Evolutionary conservation across 2,888 invertebrate genomes (phyloP).

Genomic region (Amblyjoppa proteus): DNA sequence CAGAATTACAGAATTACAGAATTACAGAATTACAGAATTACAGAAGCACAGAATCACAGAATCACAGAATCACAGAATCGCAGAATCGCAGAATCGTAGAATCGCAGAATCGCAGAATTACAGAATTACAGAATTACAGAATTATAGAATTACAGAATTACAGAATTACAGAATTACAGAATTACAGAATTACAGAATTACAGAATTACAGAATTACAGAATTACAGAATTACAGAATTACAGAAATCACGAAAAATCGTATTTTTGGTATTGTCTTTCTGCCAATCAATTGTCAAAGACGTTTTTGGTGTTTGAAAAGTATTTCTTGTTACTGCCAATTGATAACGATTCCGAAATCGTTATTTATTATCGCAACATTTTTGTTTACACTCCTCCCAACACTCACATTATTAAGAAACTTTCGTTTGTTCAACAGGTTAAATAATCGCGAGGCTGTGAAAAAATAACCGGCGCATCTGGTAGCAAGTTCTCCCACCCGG

Average conservation of each 20-base stretch:
- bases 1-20: no score
- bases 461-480: slow-evolving; percentile 16
- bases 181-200: no score
- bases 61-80: background rate
- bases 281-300: background rate
- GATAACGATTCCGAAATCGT: no score
- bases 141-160: background rate
- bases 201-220: background rate
- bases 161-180: background rate
- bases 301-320: background rate
- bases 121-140: no score
- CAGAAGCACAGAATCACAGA: no score
- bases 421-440: slow-evolving; percentile 27
- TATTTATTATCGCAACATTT: background rate
- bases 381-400: background rate
- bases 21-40: background rate
- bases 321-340: background rate
- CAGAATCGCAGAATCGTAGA: no score
- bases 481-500: slow-evolving; percentile 14
- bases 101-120: background rate
- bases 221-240: background rate
- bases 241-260: background rate
- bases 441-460: background rate
- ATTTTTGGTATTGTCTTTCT: background rate
- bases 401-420: no score